A percentile compares a stretch with the other conserved stretches of the same genome.
These are phyloP conservation scores for Matsumyia berberina DNA, from an alignment of 2,888 invertebrate genomes.

Conservation along the genomic window DNA sequence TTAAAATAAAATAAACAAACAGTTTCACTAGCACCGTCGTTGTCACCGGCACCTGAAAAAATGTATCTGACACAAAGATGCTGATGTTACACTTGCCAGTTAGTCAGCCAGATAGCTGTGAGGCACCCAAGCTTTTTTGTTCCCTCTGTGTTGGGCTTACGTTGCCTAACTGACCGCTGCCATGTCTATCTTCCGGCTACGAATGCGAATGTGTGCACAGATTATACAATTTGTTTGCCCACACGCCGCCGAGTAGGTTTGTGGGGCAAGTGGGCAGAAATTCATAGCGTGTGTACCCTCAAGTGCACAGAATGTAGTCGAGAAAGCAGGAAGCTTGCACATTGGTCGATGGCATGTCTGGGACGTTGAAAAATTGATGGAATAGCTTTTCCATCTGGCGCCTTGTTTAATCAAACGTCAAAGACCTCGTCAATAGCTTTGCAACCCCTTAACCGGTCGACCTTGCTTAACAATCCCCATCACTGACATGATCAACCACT, in stretches of 20 bases:
- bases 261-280: background rate
- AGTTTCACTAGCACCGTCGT: background rate
- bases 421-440: constrained; percentile 2
- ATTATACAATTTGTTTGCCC: constrained; percentile 13
- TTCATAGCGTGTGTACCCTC: too few species aligned
- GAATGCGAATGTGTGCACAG: background rate
- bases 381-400: constrained; percentile 9
- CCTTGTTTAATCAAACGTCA: background rate
- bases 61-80: constrained; percentile 4
- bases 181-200: constrained; percentile 10
- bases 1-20: constrained; percentile 12
- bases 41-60: background rate
- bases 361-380: too few species aligned
- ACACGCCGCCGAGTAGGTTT: background rate
- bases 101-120: background rate
- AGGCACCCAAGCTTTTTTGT: background rate
- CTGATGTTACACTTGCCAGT: constrained; percentile 14
- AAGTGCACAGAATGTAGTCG: too few species aligned
- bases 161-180: too few species aligned
- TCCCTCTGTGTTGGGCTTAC: background rate
- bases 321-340: constrained; percentile 7
- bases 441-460: constrained; percentile 27
- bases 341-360: too few species aligned
- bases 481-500: constrained; percentile 3
- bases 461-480: constrained; percentile 13